These are phyloP conservation scores for Mustelus asterias DNA, from an alignment of 2,113 vertebrate genomes.

Conservation along the genomic window DNA sequence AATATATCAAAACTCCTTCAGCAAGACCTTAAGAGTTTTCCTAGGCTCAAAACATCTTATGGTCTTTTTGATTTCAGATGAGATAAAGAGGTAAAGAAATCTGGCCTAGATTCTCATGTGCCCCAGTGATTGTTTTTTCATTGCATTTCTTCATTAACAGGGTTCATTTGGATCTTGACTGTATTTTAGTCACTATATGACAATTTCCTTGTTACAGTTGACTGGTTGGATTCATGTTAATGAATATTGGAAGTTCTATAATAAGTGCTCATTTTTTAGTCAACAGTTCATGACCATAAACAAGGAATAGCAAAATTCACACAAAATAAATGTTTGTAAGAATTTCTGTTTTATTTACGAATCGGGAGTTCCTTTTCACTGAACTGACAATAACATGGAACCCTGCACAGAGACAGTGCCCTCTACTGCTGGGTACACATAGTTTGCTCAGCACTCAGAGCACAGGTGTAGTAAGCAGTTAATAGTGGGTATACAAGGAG, in stretches of 20 bases:
- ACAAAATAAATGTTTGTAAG: not conserved
- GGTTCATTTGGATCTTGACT: not conserved
- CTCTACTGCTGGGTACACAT: not conserved
- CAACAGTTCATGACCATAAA: not conserved
- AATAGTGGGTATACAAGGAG: not conserved
- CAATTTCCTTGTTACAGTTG: not conserved
- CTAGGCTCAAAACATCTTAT: not conserved
- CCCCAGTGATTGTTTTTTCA: not conserved
- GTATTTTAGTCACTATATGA: not conserved
- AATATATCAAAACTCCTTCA: not conserved
- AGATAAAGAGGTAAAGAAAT: not conserved
- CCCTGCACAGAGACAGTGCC: not conserved
- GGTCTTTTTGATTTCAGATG: not conserved
- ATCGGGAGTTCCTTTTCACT: not conserved
- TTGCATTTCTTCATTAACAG: not conserved
- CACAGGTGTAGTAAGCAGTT: not conserved
- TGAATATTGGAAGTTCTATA: not conserved
- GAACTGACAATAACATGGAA: not conserved
- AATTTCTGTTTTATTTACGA: not conserved
- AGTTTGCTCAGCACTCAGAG: not conserved
- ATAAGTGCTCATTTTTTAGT: not conserved
- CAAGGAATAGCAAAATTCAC: not conserved
- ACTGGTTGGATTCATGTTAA: not conserved
- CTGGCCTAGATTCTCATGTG: not conserved
- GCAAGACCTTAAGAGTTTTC: not conserved